phyloP scores from a whole-genome alignment of 1,140 invertebrate species.

The Mizuhopecten yessoensis region DNA sequence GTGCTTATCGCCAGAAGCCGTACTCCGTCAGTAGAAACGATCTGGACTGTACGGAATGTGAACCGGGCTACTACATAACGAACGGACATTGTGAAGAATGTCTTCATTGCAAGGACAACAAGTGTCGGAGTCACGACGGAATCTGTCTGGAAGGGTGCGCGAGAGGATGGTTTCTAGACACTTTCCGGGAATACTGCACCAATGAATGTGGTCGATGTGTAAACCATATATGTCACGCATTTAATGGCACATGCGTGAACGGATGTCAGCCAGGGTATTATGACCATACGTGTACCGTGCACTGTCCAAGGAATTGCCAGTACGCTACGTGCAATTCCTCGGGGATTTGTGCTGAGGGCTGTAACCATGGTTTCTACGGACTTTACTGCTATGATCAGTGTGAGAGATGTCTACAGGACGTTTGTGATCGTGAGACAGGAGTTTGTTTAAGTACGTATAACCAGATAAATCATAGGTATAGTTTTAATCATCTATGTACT shows the following conservation, averaged over 20 bases:
- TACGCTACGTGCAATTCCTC: constrained; percentile 36
- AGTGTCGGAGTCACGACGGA: constrained; percentile 36
- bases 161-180: constrained; percentile 12
- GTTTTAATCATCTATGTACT: too few relatives aligned
- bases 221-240: neutral
- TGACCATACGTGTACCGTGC: neutral
- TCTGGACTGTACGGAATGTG: constrained; percentile 36
- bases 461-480: neutral
- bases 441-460: constrained; percentile 37
- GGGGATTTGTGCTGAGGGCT: neutral
- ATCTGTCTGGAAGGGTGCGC: constrained; percentile 45
- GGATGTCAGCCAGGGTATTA: constrained; percentile 47
- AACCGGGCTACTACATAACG: constrained; percentile 25
- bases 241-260: constrained; percentile 42
- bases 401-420: neutral
- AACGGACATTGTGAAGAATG: neutral
- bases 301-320: neutral
- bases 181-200: neutral
- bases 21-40: neutral
- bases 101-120: constrained; percentile 41
- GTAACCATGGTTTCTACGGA: constrained; percentile 20
- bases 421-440: constrained; percentile 42
- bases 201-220: neutral
- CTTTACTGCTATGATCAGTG: neutral
- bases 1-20: neutral